Evolutionary conservation across 1,140 invertebrate species (phyloP).

Genomic region (Zaprionus vittiger): DNA sequence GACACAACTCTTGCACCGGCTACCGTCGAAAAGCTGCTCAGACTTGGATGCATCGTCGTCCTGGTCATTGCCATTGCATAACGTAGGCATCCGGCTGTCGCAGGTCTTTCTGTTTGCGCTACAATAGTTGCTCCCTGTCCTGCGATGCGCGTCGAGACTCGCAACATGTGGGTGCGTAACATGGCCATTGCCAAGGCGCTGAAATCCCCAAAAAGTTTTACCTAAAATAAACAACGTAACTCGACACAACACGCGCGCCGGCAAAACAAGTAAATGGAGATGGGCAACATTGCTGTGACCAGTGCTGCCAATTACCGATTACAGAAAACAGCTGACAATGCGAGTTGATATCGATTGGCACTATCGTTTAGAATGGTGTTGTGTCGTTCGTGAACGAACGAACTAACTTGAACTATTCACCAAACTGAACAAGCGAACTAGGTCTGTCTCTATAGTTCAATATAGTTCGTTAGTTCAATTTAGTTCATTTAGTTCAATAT

Average conservation of each 20-base stretch:
- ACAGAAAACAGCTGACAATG: background rate
- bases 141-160: conserved; percentile 7
- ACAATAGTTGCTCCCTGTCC: background rate
- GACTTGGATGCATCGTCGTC: background rate
- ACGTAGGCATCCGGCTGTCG: conserved; percentile 7
- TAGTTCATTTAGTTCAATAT: too few relatives aligned
- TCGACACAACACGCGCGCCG: conserved; percentile 32
- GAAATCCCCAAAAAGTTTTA: background rate
- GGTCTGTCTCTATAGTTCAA: too few relatives aligned
- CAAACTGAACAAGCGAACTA: too few relatives aligned
- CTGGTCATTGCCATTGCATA: conserved; percentile 38
- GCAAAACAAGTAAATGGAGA: conserved; percentile 31
- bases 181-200: conserved; percentile 32
- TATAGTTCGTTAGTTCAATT: too few relatives aligned
- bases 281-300: background rate
- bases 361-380: background rate
- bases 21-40: conserved; percentile 10
- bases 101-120: conserved; percentile 8
- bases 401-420: too few relatives aligned
- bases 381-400: too few relatives aligned
- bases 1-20: background rate
- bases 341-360: background rate
- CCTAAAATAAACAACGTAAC: conserved; percentile 14
- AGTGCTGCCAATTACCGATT: background rate
- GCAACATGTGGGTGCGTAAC: conserved; percentile 51